Evolutionary conservation across 2,113 vertebrate species (phyloP).

Genomic region (Calyptomena viridis): DNA sequence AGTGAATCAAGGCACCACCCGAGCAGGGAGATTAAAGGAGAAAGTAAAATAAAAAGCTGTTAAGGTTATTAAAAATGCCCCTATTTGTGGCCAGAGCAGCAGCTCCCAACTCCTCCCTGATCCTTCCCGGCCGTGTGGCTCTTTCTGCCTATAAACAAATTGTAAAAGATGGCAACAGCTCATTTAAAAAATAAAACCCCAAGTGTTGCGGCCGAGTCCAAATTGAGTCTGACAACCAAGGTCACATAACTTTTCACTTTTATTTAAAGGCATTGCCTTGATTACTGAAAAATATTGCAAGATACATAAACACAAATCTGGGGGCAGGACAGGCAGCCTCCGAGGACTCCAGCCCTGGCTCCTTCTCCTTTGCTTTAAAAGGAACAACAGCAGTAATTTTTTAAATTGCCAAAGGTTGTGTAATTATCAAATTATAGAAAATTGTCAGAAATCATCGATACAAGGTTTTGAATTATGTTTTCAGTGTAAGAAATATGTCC

Average conservation of each 20-base stretch:
- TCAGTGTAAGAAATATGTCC: neutral
- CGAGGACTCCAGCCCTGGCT: neutral
- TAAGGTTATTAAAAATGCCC: slow-evolving; percentile 16
- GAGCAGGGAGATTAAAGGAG: neutral
- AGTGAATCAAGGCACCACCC: neutral
- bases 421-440: slow-evolving; percentile 42
- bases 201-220: slow-evolving; percentile 55
- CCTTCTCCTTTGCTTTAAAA: neutral
- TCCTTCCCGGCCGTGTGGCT: neutral
- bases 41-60: neutral
- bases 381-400: neutral
- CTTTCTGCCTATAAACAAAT: slow-evolving; percentile 65
- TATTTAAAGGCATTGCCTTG: slow-evolving; percentile 65
- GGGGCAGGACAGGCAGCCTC: neutral
- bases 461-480: neutral
- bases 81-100: neutral
- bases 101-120: slow-evolving; percentile 7
- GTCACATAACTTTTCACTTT: slow-evolving; percentile 72
- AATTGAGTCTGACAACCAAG: slow-evolving; percentile 75
- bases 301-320: neutral
- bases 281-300: slow-evolving; percentile 29
- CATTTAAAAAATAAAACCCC: slow-evolving; percentile 76
- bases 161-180: slow-evolving; percentile 72
- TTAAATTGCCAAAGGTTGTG: neutral
- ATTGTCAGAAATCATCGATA: neutral